A percentile compares a stretch with the other conserved stretches of the same genome.
phyloP scores from a whole-genome alignment of 1,140 invertebrate species.

The Ceratosolen fusciceps region DNA sequence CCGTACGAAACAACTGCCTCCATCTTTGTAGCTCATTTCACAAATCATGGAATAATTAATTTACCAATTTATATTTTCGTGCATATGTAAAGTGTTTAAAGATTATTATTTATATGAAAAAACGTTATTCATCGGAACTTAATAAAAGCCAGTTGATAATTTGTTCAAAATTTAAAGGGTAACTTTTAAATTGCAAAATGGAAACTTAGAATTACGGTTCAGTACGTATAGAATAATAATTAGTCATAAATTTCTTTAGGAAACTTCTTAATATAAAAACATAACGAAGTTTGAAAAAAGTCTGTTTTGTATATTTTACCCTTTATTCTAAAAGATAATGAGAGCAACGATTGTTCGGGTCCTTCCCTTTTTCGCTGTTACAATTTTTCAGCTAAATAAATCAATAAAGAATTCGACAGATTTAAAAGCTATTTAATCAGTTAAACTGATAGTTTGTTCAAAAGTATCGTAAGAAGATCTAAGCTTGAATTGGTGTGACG shows the following conservation, averaged over 20 bases:
- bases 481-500: neutral
- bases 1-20: too few relatives aligned
- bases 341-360: neutral
- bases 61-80: too few relatives aligned
- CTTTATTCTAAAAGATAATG: neutral
- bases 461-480: constrained; percentile 4
- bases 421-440: constrained; percentile 24
- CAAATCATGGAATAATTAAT: too few relatives aligned
- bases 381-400: neutral
- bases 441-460: constrained; percentile 19
- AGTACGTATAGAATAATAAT: too few relatives aligned
- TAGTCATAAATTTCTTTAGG: neutral
- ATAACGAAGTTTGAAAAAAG: neutral
- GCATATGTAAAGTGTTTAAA: too few relatives aligned
- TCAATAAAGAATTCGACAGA: constrained; percentile 4
- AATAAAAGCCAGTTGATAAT: too few relatives aligned
- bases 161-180: too few relatives aligned
- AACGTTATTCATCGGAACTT: too few relatives aligned
- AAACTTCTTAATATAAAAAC: neutral
- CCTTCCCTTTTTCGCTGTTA: neutral
- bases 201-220: too few relatives aligned
- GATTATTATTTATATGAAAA: too few relatives aligned
- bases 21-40: too few relatives aligned
- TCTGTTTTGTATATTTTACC: neutral
- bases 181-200: neutral